phyloP scores from a whole-genome alignment of 2,888 invertebrate species.

The Azorinus chamasolen region DNA sequence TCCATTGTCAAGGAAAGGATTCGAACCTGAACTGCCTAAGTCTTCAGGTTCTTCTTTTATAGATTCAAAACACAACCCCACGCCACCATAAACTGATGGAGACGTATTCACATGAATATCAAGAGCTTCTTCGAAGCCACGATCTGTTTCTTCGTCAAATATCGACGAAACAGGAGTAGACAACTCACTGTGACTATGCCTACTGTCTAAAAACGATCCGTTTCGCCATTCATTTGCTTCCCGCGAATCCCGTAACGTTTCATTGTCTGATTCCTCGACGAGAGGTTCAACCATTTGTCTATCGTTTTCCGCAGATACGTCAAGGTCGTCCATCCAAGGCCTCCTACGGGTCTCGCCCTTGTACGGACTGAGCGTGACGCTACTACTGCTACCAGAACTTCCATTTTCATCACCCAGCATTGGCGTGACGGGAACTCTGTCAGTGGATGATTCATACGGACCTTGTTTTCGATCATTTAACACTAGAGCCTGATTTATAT shows the following conservation, averaged over 20 bases:
- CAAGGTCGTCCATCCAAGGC: slow-evolving; percentile 68
- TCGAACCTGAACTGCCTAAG: slow-evolving; percentile 60
- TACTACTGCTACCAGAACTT: slow-evolving; percentile 55
- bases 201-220: slow-evolving; percentile 1
- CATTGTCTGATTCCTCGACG: slow-evolving; percentile 59
- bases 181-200: slow-evolving; percentile 33
- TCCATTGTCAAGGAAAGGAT: slow-evolving; percentile 49
- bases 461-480: no score
- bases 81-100: slow-evolving; percentile 59
- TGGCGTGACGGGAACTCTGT: background rate
- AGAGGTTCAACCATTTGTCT: slow-evolving; percentile 43
- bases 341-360: slow-evolving; percentile 55
- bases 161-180: slow-evolving; percentile 63
- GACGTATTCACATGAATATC: slow-evolving; percentile 57
- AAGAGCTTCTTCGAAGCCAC: slow-evolving; percentile 77
- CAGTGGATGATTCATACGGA: no score
- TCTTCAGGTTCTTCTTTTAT: slow-evolving; percentile 77
- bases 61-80: slow-evolving; percentile 74
- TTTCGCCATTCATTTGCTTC: slow-evolving; percentile 31
- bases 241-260: slow-evolving; percentile 46
- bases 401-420: slow-evolving; percentile 32
- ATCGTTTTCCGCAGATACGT: slow-evolving; percentile 18
- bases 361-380: slow-evolving; percentile 68
- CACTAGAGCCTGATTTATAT: no score
- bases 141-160: slow-evolving; percentile 75